phyloP scores from a whole-genome alignment of 2,888 invertebrate genomes.

The Cryptocephalus moraei region DNA sequence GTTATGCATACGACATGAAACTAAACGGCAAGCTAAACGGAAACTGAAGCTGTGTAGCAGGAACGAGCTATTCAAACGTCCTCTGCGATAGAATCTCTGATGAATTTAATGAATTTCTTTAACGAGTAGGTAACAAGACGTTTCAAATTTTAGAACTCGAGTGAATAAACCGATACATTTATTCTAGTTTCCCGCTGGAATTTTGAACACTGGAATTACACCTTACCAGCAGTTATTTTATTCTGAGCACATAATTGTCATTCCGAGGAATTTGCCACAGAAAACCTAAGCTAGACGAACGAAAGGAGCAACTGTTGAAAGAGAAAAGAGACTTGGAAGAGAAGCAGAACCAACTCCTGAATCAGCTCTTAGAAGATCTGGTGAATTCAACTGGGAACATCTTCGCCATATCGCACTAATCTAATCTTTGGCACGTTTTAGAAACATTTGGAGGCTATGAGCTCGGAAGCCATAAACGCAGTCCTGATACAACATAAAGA shows the following conservation, averaged over 20 bases:
- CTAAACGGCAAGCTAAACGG: constrained; percentile 67
- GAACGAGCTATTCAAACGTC: constrained; percentile 43
- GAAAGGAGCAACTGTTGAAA: constrained; percentile 68
- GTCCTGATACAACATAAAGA: constrained; percentile 57
- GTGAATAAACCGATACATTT: too few relatives aligned
- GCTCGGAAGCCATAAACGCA: constrained; percentile 56
- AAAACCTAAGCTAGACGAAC: constrained; percentile 78
- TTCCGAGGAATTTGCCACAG: constrained; percentile 64
- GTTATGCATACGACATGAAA: too few relatives aligned
- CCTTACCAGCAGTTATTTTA: background rate
- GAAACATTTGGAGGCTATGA: constrained; percentile 62
- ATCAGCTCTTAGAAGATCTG: constrained; percentile 65
- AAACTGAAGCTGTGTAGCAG: constrained; percentile 55
- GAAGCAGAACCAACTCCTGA: constrained; percentile 78
- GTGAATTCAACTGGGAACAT: constrained; percentile 76
- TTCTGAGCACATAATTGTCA: constrained; percentile 39
- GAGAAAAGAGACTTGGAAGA: constrained; percentile 81
- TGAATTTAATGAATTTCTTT: constrained; percentile 67
- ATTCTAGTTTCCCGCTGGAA: too few relatives aligned
- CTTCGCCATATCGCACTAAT: constrained; percentile 37
- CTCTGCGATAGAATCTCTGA: constrained; percentile 49
- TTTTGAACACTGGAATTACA: too few relatives aligned
- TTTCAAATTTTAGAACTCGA: too few relatives aligned
- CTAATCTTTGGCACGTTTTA: constrained; percentile 18
- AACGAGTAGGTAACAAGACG: constrained; percentile 45